Base-by-base conservation (phyloP, 2,888 invertebrate genomes). In the Serripes groenlandicus region DNA sequence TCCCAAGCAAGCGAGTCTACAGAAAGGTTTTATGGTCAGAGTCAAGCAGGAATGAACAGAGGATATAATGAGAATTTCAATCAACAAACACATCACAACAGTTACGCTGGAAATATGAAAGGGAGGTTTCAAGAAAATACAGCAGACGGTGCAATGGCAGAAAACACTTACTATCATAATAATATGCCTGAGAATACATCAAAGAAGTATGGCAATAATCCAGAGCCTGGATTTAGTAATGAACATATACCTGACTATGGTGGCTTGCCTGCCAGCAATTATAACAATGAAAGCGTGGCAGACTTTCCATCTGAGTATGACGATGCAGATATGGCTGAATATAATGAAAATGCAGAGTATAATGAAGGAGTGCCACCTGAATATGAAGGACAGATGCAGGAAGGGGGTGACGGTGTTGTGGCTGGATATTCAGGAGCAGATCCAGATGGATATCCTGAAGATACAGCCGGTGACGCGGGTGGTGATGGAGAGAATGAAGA, bases 401-500 rank as follows among this genome's bases (percentile, higher is more conserved):
- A 49, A 49, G 49, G 21, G 49, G 21, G 21, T 49, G 49, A 49
- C 18, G 7, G 21, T 5, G 21, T 21, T 49, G 2, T 49, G n/a
- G n/a, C n/a, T n/a, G n/a, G n/a, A n/a, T n/a, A 49, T 5, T 49
- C 49, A 21, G 49, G 49, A 2, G 15, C 49, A 3, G 49, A 49
- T 62, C 62, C 62, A 28, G 68, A 64, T 37, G 75, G 77, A 28
- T 60, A 52, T 0, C 62, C 56, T 21, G 73, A 80, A 18, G 83
- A 54, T n/a, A 76, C 64, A 15, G 74, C 69, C 23, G 74, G 74
- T 23, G 78, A 68, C 73, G 88, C 88, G 32, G 82, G 75, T n/a
- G 97, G 82, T 7, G 90, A 91, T 1, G 88, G 97, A 89, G 96
- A 96, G 71, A 89, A 91, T 66, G 84, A 84, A 21, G 97, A 83